Base-by-base conservation (phyloP, 2,888 invertebrate species). In the Drosophila koepferae region DNA sequence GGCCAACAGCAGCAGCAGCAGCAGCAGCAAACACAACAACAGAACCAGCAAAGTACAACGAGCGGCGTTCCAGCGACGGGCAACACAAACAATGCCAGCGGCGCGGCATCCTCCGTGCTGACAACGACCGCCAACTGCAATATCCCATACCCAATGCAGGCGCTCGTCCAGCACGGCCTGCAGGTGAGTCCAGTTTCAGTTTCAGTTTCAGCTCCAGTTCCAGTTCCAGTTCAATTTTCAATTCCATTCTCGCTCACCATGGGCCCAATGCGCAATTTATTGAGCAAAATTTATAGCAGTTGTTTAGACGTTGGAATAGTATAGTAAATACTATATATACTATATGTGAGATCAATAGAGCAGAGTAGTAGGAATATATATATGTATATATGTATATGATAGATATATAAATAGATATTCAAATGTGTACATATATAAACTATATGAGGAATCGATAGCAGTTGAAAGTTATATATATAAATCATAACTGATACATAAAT, bases 61-160 rank as follows among this genome's bases (percentile, higher is more conserved):
- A 72, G 72, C 74, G 60, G 64, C 72, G 64, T 72, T 44, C 23
- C 67, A 63, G 73, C 76, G 69, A 70, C 89, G 69, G 69, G 74
- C 71, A 81, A 83, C 71, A 83, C 79, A 76, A 85, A 85, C 53
- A 86, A 87, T 60, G 61, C 74, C 66, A 68, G 72, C 69, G 67
- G 80, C 68, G 51, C 81, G 43, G 83, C 89, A 65, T 83, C 91
- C 93, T 83, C 91, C 93, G 94, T 93, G 93, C 94, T 92, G 93
- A 94, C 92, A 93, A 94, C 91, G 94, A 94, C 93, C 94, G 94
- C 95, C 94, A 97, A 96, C 94, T 98, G 94, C 67, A 84, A 84
- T 62, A 97, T 98, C 93, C 98, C 98, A 94, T 96, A 98, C 93
- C 96, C 97, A 82, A 95, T 95, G 94, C 95, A 76, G 73, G 49